A percentile compares a stretch with the other conserved stretches of the same genome.
Conservation (phyloP, 2,797 vertebrate genomes). For the Potorous gilbertii region DNA sequence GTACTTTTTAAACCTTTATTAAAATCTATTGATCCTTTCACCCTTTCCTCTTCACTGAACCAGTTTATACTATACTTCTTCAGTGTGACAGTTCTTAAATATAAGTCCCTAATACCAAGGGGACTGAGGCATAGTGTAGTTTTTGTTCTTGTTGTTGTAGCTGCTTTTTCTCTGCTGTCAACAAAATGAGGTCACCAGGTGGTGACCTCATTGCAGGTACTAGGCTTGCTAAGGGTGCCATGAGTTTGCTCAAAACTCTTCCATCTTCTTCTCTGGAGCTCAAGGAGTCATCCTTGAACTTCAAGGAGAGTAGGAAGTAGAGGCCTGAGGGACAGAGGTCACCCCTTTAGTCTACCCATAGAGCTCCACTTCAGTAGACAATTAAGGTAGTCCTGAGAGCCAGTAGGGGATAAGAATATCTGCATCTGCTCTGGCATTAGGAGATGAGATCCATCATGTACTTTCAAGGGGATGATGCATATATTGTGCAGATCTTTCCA, state of each 20-base stretch:
- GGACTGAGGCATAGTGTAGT: too few relatives aligned
- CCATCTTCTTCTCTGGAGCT: neutral
- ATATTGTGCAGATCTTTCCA: neutral
- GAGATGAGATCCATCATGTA: neutral
- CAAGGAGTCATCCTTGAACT: neutral
- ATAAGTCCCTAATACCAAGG: too few relatives aligned
- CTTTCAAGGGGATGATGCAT: neutral
- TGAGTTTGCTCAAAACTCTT: neutral
- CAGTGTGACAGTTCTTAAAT: too few relatives aligned
- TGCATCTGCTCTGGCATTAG: neutral
- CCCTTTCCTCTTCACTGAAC: too few relatives aligned
- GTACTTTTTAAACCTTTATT: too few relatives aligned
- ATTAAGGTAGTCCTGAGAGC: neutral
- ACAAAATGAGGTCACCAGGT: too few relatives aligned
- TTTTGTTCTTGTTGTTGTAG: too few relatives aligned
- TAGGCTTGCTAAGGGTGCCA: neutral
- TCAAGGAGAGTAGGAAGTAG: neutral
- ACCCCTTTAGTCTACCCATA: neutral
- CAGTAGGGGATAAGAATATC: neutral
- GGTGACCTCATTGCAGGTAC: neutral
- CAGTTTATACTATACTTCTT: too few relatives aligned
- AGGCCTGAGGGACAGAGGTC: neutral
- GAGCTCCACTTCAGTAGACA: neutral
- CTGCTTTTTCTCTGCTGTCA: too few relatives aligned
- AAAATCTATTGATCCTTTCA: too few relatives aligned